These are phyloP conservation scores for Manis pentadactyla DNA, from an alignment of 2,797 vertebrate genomes.

Conservation along the genomic window DNA sequence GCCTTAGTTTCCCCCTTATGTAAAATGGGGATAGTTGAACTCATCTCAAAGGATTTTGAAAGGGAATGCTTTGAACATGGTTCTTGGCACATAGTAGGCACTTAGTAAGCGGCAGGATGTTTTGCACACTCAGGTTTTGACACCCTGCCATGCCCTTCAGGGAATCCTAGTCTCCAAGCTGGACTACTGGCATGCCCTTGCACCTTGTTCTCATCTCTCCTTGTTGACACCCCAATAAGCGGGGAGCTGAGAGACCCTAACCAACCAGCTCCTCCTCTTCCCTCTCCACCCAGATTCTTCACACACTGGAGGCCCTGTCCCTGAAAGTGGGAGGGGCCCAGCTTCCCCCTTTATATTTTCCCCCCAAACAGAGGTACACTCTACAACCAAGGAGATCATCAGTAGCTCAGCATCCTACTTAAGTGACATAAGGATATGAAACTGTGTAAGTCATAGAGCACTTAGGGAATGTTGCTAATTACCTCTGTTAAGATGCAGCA, in stretches of 20 bases:
- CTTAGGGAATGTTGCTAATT: not conserved
- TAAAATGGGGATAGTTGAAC: not conserved
- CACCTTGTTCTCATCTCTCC: constrained; percentile 12
- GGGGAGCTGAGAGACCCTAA: not conserved
- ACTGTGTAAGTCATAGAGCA: not conserved
- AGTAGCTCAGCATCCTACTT: not conserved
- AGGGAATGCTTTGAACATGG: not conserved
- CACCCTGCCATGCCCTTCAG: not conserved
- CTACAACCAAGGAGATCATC: not conserved
- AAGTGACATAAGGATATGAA: not conserved
- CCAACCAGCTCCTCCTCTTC: not conserved
- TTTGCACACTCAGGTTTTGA: not conserved
- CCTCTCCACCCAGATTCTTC: not conserved
- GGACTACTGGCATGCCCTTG: not conserved
- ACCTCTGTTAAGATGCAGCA: constrained; percentile 2
- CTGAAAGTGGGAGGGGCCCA: not conserved
- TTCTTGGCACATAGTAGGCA: not conserved
- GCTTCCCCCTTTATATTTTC: not conserved
- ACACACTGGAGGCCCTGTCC: not conserved
- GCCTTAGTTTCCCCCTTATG: not conserved
- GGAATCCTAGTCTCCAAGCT: not conserved
- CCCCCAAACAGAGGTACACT: not conserved
- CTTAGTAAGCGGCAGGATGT: not conserved
- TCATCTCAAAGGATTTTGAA: not conserved
- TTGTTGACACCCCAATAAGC: not conserved